phyloP scores from a whole-genome alignment of 2,797 vertebrate species.

The Nannoperca australis region DNA sequence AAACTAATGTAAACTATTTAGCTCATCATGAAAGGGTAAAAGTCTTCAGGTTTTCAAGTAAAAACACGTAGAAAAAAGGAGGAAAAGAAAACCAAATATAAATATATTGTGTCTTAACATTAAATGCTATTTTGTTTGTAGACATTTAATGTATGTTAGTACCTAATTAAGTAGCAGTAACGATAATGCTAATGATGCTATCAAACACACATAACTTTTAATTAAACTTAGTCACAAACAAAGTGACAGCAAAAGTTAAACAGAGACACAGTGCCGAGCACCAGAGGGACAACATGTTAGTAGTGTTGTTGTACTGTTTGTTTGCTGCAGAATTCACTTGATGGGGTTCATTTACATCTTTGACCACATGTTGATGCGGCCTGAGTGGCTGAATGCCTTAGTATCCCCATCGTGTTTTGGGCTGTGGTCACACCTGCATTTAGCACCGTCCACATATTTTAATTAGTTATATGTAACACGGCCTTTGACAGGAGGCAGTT shows the following conservation, averaged over 20 bases:
- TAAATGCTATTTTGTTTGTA: no score
- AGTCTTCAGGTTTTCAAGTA: no score
- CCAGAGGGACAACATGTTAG: neutral
- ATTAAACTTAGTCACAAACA: neutral
- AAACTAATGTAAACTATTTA: no score
- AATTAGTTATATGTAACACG: no score
- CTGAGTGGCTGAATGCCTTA: neutral
- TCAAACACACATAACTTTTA: no score
- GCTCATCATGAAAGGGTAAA: no score
- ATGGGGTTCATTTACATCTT: neutral
- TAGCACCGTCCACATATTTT: neutral
- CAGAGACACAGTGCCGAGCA: neutral
- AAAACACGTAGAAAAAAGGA: no score
- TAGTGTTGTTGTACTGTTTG: neutral
- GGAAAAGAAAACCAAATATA: no score
- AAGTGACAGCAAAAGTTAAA: neutral
- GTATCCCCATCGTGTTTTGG: neutral
- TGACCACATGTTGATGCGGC: neutral
- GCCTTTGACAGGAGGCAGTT: neutral
- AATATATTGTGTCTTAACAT: no score
- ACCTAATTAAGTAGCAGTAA: no score
- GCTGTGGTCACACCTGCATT: neutral
- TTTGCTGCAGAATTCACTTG: neutral
- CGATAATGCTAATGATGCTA: no score
- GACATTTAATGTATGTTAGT: no score